These are phyloP conservation scores for Cladorhizidae sp. DNA, from an alignment of 37 sponge, comb jelly and placozoan species.

Conservation along the genomic window DNA sequence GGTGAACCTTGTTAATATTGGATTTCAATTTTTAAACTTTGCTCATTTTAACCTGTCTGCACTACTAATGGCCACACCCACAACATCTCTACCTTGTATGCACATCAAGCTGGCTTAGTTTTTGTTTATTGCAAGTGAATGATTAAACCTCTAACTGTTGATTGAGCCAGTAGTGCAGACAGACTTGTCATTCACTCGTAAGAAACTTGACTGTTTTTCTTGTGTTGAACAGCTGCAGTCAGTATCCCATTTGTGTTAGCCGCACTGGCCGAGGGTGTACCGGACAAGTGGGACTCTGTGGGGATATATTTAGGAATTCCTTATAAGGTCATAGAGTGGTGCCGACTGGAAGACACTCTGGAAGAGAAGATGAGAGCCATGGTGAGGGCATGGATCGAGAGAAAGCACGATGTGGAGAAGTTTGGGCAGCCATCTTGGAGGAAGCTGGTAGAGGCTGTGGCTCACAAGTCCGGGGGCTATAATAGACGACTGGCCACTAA, in stretches of 20 bases:
- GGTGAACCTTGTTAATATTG: too few relatives aligned
- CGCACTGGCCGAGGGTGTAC: slow-evolving; percentile 14
- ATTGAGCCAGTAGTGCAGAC: too few relatives aligned
- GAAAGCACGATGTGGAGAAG: not conserved
- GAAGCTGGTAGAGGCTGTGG: slow-evolving; percentile 33
- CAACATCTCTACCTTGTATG: too few relatives aligned
- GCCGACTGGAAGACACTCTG: not conserved
- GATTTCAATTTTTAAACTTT: too few relatives aligned
- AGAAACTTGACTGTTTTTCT: too few relatives aligned
- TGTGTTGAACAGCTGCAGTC: not conserved
- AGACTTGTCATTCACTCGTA: too few relatives aligned
- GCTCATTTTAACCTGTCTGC: too few relatives aligned
- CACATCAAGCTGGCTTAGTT: too few relatives aligned
- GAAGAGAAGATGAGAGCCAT: not conserved
- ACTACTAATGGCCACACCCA: too few relatives aligned
- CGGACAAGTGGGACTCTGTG: slow-evolving; percentile 21
- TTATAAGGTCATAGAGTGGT: not conserved
- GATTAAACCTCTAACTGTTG: too few relatives aligned
- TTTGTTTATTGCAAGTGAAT: too few relatives aligned
- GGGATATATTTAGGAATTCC: slow-evolving; percentile 21
- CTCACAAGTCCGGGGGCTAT: slow-evolving; percentile 10
- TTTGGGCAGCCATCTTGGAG: slow-evolving; percentile 36
- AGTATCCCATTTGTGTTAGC: not conserved
- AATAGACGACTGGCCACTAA: slow-evolving; percentile 1
- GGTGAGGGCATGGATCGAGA: slow-evolving; percentile 14